Evolutionary conservation across 2,797 vertebrate species (phyloP).

Genomic region (Heteromormyrus szaboi): DNA sequence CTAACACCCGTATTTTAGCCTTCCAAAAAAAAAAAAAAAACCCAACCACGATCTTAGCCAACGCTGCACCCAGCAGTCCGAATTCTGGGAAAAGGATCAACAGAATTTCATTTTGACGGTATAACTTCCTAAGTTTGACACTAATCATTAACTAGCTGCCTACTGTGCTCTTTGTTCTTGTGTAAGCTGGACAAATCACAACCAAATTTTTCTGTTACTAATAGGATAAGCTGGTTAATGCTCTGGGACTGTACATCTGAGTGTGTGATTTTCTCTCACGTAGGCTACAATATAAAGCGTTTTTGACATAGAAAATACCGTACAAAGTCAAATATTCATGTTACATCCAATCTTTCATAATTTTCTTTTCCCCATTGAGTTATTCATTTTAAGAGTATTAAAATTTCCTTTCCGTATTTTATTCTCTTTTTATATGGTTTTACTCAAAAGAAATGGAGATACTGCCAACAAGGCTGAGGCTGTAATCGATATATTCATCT

Average conservation of each 20-base stretch:
- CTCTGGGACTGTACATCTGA: not conserved
- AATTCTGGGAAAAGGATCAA: not conserved
- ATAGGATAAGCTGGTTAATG: not conserved
- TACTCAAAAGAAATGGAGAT: not conserved
- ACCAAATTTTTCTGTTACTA: not conserved
- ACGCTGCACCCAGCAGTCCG: not conserved
- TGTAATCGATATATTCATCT: not conserved
- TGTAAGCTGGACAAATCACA: not conserved
- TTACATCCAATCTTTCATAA: not conserved
- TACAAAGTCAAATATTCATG: not conserved
- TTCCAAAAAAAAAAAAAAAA: not conserved
- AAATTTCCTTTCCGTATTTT: not conserved
- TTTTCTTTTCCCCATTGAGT: not conserved
- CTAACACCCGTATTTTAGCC: not conserved
- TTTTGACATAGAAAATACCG: not conserved
- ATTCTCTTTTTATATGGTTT: not conserved
- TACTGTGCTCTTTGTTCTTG: not conserved
- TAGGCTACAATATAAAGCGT: not conserved
- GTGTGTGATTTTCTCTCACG: not conserved
- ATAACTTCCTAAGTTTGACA: not conserved
- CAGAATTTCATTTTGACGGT: not conserved
- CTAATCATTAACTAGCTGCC: constrained; percentile 17
- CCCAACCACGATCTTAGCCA: not conserved
- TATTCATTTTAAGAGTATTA: not conserved
- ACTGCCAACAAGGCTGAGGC: not conserved